A percentile compares a stretch with the other conserved stretches of the same genome.
phyloP scores from a whole-genome alignment of 2,113 vertebrate species.

The Suncus etruscus region DNA sequence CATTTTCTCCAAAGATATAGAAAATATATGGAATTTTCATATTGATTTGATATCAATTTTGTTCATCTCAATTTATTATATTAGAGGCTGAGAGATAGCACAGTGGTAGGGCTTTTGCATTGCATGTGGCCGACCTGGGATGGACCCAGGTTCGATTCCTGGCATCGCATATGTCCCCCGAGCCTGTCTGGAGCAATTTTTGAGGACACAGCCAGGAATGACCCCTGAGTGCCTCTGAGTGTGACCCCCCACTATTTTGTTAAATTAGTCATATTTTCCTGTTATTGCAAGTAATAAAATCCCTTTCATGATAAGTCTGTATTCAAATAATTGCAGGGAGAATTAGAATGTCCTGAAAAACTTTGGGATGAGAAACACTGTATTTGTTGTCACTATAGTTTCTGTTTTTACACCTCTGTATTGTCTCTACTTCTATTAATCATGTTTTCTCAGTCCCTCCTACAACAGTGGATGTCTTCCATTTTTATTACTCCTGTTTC shows the following conservation, averaged over 20 bases:
- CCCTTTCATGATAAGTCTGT: neutral
- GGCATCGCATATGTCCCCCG: no score
- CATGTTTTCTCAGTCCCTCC: neutral
- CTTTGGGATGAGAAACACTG: neutral
- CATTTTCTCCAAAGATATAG: neutral
- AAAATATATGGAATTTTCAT: neutral
- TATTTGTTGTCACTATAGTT: no score
- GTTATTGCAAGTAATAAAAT: neutral
- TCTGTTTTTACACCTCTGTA: neutral
- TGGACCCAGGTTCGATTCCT: no score
- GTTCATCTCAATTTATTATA: neutral
- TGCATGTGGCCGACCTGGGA: no score
- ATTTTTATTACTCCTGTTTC: neutral
- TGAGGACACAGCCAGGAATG: no score
- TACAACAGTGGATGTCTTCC: neutral
- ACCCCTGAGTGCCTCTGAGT: no score
- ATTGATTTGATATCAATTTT: neutral
- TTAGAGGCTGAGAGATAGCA: no score
- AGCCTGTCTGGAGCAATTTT: no score
- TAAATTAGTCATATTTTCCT: neutral
- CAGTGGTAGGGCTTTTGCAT: no score
- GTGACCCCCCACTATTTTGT: no score
- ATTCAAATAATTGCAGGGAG: neutral
- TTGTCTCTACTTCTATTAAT: neutral
- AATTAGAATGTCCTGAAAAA: neutral